Conservation (phyloP, 2,888 invertebrate species). For the Ceriagrion tenellum region DNA sequence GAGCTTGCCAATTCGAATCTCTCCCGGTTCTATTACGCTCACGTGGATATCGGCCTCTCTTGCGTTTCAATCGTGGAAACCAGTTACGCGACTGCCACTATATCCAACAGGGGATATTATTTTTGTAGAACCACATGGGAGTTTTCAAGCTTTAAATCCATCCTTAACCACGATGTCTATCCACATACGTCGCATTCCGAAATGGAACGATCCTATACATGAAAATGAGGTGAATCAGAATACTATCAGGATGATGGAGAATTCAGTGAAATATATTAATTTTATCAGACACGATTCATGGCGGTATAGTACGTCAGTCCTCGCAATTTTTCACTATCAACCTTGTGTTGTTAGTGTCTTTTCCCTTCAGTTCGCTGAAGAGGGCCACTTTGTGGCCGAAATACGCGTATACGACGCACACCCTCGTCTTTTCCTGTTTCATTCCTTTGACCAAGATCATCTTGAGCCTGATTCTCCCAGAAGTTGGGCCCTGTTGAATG, state of each 20-base stretch:
- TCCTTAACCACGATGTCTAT: neutral
- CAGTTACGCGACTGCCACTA: neutral
- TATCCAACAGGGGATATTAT: too few species aligned
- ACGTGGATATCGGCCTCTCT: too few species aligned
- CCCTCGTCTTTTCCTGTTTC: too few species aligned
- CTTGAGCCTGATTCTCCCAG: too few species aligned
- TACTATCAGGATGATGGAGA: neutral
- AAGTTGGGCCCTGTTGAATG: too few species aligned
- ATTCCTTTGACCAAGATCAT: too few species aligned
- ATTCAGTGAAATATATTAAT: neutral
- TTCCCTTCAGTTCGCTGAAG: too few species aligned
- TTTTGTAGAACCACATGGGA: neutral
- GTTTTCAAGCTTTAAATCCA: neutral
- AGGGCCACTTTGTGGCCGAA: too few species aligned
- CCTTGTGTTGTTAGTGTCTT: too few species aligned
- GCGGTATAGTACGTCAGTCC: too few species aligned
- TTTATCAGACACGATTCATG: neutral
- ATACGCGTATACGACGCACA: too few species aligned
- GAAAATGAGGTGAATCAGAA: neutral
- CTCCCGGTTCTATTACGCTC: neutral
- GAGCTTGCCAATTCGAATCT: neutral
- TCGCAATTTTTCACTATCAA: too few species aligned
- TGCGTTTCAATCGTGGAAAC: neutral
- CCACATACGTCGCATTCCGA: neutral
- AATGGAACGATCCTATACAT: neutral